Percentiles rank a stretch among this genome's conserved stretches.
Evolutionary conservation across 2,113 vertebrate species (phyloP).

Genomic region (Cololabis saira): DNA sequence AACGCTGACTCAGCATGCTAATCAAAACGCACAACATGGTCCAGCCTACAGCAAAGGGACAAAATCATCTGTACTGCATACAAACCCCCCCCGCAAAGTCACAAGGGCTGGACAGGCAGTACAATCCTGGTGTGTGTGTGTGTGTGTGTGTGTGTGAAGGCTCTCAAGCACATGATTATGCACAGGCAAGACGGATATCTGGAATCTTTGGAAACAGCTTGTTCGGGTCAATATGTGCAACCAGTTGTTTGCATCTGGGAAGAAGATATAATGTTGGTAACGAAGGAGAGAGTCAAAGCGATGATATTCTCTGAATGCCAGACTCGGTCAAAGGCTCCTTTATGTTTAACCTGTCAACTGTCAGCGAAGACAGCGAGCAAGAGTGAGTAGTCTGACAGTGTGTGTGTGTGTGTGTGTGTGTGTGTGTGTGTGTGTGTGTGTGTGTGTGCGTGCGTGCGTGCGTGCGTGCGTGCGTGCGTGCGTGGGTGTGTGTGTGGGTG

Average conservation of each 20-base stretch:
- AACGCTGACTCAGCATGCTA: conserved; percentile 52
- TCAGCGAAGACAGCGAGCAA: conserved; percentile 48
- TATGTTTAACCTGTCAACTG: conserved; percentile 70
- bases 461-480: no score
- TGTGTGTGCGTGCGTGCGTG: no score
- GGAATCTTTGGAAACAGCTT: conserved; percentile 5
- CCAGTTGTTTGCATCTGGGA: not conserved
- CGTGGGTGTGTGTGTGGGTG: no score
- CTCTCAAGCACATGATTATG: not conserved
- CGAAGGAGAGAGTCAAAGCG: conserved; percentile 14
- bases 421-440: no score
- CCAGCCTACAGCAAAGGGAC: conserved; percentile 45
- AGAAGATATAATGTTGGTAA: conserved; percentile 2
- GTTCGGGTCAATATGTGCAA: not conserved
- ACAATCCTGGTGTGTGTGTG: conserved; percentile 12
- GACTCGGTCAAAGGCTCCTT: conserved; percentile 49
- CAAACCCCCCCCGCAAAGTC: conserved; percentile 39
- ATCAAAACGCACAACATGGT: conserved; percentile 51
- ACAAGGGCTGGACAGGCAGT: conserved; percentile 8
- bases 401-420: no score
- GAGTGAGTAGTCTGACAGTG: conserved; percentile 14
- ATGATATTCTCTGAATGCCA: conserved; percentile 49
- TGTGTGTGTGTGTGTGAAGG: not conserved
- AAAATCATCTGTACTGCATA: conserved; percentile 7
- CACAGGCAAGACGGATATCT: conserved; percentile 14